These are phyloP conservation scores for Neoarius graeffei DNA, from an alignment of 2,113 vertebrate genomes.

Conservation along the genomic window DNA sequence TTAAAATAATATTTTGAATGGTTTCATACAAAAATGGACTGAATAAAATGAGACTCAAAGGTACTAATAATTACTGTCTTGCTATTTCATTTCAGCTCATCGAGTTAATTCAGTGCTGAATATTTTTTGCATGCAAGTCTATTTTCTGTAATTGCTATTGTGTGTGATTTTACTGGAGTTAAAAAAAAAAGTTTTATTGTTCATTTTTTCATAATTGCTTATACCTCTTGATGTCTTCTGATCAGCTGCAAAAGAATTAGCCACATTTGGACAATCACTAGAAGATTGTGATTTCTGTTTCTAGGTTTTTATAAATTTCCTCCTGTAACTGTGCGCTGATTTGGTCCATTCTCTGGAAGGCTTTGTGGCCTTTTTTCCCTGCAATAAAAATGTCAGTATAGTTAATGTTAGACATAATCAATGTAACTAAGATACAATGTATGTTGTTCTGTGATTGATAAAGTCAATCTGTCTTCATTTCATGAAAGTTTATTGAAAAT, in stretches of 20 bases:
- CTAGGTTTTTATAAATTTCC: constrained; percentile 70
- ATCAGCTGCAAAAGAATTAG: neutral
- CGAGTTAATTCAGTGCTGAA: neutral
- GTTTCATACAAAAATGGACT: constrained; percentile 12
- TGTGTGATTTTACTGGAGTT: neutral
- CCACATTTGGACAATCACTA: constrained; percentile 48
- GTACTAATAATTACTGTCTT: neutral
- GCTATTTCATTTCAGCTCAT: neutral
- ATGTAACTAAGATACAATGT: neutral
- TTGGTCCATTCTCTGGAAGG: constrained; percentile 75
- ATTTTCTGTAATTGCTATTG: neutral
- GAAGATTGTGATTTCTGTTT: constrained; percentile 75
- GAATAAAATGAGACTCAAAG: neutral
- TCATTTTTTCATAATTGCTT: neutral
- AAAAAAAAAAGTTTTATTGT: neutral
- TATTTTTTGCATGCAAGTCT: neutral
- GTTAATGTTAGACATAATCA: neutral
- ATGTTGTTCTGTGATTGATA: neutral
- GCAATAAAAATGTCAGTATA: neutral
- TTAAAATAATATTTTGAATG: constrained; percentile 44
- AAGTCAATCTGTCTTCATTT: neutral
- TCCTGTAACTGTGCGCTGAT: constrained; percentile 69
- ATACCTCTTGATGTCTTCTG: neutral
- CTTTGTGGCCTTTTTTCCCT: constrained; percentile 73
- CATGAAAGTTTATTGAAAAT: neutral